Evolutionary conservation across 2,113 vertebrate species (phyloP), one percentile per base, ranked within the genome.

Genomic region (Hippolais icterina): DNA sequence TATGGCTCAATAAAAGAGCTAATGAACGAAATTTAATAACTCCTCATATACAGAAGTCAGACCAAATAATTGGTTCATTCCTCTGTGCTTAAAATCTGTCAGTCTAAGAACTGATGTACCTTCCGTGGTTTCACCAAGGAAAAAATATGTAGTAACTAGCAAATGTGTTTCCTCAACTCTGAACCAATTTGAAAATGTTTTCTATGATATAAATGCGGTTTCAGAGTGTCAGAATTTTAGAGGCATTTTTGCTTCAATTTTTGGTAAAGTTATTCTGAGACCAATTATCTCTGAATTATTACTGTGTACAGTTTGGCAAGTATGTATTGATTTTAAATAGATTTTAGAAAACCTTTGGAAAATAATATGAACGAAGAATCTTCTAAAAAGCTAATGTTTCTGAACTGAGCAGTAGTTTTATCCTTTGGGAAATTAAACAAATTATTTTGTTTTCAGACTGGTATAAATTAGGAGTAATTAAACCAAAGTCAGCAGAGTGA

Each of bases 1-100:
- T 35, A 1, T 25, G 37, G 57, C 61, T 97, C 78, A 57, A 33
- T 90, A 87, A 78, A 85, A 41, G 41, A 65, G 12, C 64, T 87
- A 89, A 91, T 91, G 87, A 93, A 57, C 93, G 87, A 89, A 93
- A 93, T 96, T 37, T 87, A 82, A 50, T 94, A 95, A 79, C 77
- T 82, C 1, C 3, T 79, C 41, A 72, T 70, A 75, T 65, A 44
- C 31, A 82, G 50, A 91, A 61, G 84, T 95, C 66, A 87, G 66
- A 87, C 19, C n/a, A 85, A 81, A 87, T 95, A 94, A 94, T 87
- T 84, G 77, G 9, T 68, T 95, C n/a, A 41, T 87, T 93, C 53
- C 49, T 93, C 65, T 50, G 77, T 5, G 74, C 31, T 89, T 72
- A 23, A 53, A 14, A 87, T 93, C 63, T 87, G 24, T 92, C 68